These are phyloP conservation scores for Pocillopora meandrina DNA, from an alignment of 92 coral and sea anemone genomes.

Conservation along the genomic window DNA sequence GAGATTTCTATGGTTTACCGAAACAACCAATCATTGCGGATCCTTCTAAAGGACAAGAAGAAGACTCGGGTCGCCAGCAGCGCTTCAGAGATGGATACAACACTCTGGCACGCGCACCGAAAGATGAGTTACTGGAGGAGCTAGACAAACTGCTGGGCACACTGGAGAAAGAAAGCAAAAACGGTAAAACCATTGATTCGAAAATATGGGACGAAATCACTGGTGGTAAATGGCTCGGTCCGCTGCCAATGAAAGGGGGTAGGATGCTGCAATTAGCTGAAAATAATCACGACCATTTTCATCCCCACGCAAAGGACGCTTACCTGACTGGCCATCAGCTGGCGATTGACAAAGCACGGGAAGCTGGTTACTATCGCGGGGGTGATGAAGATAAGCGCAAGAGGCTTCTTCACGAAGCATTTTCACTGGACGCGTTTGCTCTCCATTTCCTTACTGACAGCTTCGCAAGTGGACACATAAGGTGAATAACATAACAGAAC, in stretches of 20 bases:
- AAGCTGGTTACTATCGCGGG: not conserved
- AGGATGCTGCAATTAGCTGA: constrained; percentile 42
- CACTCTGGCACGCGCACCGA: constrained; percentile 6
- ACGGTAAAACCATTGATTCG: not conserved
- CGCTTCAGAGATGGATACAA: constrained; percentile 19
- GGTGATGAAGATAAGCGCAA: not conserved
- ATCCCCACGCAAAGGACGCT: constrained; percentile 48
- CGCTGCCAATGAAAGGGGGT: constrained; percentile 27
- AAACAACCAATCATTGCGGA: constrained; percentile 19
- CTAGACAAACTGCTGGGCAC: not conserved
- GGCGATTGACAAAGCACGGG: constrained; percentile 28
- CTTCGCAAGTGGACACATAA: not conserved
- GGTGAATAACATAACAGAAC: not conserved
- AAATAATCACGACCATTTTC: constrained; percentile 52
- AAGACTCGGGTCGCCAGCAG: not conserved
- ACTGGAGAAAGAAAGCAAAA: not conserved
- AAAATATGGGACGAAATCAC: constrained; percentile 22
- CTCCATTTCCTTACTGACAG: constrained; percentile 20
- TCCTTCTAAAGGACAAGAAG: not conserved
- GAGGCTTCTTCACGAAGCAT: not conserved
- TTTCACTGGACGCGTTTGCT: constrained; percentile 3
- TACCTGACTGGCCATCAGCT: constrained; percentile 47
- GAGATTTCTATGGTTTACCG: constrained; percentile 36
- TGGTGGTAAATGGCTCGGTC: constrained; percentile 42
- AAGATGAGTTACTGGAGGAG: not conserved